These are phyloP conservation scores for Bubo scandiacus DNA, from an alignment of 2,113 vertebrate genomes.

Conservation along the genomic window DNA sequence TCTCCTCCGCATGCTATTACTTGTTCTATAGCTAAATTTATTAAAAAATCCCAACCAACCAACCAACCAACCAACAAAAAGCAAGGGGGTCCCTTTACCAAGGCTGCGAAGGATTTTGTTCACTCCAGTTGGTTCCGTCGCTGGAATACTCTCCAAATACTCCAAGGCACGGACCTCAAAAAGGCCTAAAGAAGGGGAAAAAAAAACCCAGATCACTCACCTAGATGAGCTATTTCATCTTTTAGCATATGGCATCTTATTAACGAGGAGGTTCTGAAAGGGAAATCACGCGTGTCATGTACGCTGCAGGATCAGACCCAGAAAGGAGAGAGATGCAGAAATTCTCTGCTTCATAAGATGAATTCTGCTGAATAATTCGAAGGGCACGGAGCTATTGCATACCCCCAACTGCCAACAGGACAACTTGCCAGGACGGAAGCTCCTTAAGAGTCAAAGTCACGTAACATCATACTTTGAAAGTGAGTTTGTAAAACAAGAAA, in stretches of 20 bases:
- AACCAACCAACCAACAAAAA: not conserved
- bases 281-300: not conserved
- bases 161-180: conserved; percentile 91
- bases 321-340: not conserved
- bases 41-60: not conserved
- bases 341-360: not conserved
- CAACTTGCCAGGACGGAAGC: not conserved
- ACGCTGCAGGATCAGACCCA: not conserved
- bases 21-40: not conserved
- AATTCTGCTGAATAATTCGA: not conserved
- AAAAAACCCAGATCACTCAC: not conserved
- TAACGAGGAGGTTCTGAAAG: not conserved
- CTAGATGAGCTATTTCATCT: not conserved
- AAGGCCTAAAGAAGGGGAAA: conserved; percentile 77
- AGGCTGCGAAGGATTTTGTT: conserved; percentile 93
- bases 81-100: conserved; percentile 74
- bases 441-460: not conserved
- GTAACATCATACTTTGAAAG: rapidly evolving
- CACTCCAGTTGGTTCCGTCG: conserved; percentile 84
- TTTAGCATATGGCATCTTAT: not conserved
- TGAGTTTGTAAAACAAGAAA: not conserved
- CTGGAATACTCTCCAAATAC: conserved; percentile 86
- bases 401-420: rapidly evolving
- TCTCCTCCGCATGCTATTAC: not conserved
- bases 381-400: rapidly evolving